Conservation (phyloP, 2,888 invertebrate species). For the Drosophila eohydei region DNA sequence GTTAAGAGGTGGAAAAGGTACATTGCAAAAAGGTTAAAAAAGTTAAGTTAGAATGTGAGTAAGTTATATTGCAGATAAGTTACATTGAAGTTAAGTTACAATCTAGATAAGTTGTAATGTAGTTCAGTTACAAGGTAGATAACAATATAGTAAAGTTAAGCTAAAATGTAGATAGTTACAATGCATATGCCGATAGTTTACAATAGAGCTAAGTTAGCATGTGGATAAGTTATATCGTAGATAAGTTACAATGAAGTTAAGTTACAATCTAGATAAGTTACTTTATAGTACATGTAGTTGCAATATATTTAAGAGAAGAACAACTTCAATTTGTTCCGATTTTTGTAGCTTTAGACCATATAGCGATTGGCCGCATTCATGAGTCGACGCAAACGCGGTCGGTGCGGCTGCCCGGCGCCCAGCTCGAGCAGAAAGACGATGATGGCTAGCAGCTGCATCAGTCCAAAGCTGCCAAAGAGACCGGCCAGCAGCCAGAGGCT, state of each 20-base stretch:
- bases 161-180: neutral
- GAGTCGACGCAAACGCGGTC: slow-evolving; percentile 25
- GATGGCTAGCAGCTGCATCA: slow-evolving; percentile 54
- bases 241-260: neutral
- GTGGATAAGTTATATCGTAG: neutral
- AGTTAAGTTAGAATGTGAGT: neutral
- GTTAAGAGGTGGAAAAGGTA: neutral
- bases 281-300: neutral
- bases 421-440: slow-evolving; percentile 73
- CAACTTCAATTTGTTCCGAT: neutral
- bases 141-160: neutral
- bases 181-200: too few species aligned
- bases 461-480: slow-evolving; percentile 61
- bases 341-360: slow-evolving; percentile 16
- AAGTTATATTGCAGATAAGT: too few species aligned
- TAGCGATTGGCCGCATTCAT: slow-evolving; percentile 48
- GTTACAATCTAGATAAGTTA: neutral
- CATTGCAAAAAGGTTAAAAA: too few species aligned
- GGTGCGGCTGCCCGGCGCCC: slow-evolving; percentile 14
- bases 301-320: neutral
- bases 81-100: neutral
- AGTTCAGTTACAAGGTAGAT: neutral
- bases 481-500: slow-evolving; percentile 68
- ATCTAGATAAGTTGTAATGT: neutral
- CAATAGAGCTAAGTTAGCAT: neutral